Evolutionary conservation across 2,113 vertebrate genomes (phyloP).

Genomic region (Antennarius striatus): DNA sequence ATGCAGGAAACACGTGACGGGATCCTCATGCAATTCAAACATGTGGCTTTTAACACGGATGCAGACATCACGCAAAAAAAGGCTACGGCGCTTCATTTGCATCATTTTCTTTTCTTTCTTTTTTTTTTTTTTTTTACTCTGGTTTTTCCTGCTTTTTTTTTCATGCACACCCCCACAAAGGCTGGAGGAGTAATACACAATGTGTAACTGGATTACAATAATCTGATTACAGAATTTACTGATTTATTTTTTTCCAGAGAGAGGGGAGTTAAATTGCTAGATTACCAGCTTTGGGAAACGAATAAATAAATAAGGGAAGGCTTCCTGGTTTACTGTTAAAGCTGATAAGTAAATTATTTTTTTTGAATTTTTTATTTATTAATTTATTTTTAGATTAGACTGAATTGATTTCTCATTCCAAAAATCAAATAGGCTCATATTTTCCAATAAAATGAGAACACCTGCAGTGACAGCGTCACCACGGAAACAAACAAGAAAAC

Average conservation of each 20-base stretch:
- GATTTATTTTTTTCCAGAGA: slow-evolving; percentile 22
- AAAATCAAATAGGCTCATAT: no score
- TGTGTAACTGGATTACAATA: slow-evolving; percentile 72
- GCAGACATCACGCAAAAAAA: slow-evolving; percentile 48
- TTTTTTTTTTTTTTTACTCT: neutral
- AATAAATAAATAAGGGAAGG: slow-evolving; percentile 19
- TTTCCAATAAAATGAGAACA: no score
- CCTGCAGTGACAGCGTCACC: no score
- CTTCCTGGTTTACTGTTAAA: slow-evolving; percentile 37
- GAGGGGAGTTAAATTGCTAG: slow-evolving; percentile 37
- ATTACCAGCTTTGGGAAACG: slow-evolving; percentile 40
- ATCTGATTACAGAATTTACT: slow-evolving; percentile 69
- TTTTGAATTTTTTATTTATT: no score
- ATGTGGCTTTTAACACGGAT: slow-evolving; percentile 6
- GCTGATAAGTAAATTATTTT: slow-evolving; percentile 2
- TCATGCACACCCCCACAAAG: slow-evolving; percentile 49
- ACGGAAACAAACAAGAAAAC: no score
- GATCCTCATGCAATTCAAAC: slow-evolving; percentile 29
- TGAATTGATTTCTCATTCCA: no score
- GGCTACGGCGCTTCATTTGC: slow-evolving; percentile 28
- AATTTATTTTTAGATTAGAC: no score
- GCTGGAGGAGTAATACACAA: slow-evolving; percentile 57
- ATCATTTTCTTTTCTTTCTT: neutral
- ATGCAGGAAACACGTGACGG: slow-evolving; percentile 1
- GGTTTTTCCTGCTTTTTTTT: neutral